Percentiles rank a stretch among this genome's conserved stretches.
These are phyloP conservation scores for Lochmaea crataegi DNA, from an alignment of 2,888 invertebrate genomes.

Conservation along the genomic window DNA sequence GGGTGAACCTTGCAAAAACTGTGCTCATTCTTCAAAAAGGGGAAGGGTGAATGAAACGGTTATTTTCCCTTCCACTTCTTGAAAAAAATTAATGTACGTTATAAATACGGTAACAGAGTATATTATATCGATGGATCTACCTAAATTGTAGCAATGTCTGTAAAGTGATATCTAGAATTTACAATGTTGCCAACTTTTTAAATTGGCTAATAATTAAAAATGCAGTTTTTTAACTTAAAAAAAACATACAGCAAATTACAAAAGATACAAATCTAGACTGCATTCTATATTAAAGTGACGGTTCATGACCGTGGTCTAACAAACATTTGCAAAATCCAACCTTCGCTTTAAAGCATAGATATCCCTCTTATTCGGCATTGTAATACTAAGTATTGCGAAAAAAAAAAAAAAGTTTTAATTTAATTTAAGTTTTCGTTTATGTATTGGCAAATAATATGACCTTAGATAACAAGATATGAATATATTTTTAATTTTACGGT, in stretches of 20 bases:
- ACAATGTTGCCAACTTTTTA: too few relatives aligned
- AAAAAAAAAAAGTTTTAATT: conserved; percentile 11
- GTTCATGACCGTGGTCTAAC: conserved; percentile 5
- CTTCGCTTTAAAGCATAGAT: neutral
- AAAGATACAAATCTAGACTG: neutral
- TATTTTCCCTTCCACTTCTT: too few relatives aligned
- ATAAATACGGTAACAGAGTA: too few relatives aligned
- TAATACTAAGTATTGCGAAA: conserved; percentile 12
- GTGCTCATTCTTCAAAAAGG: too few relatives aligned
- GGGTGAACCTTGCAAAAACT: too few relatives aligned
- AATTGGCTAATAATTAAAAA: too few relatives aligned
- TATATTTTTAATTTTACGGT: conserved; percentile 11
- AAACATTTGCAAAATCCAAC: conserved; percentile 2
- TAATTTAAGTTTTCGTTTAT: conserved; percentile 21
- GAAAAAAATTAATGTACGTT: too few relatives aligned
- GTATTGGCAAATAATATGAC: conserved; percentile 26
- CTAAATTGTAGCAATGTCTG: too few relatives aligned
- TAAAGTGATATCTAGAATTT: too few relatives aligned
- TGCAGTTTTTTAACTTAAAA: neutral
- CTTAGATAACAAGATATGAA: conserved; percentile 22
- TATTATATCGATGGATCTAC: too few relatives aligned
- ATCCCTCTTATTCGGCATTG: conserved; percentile 10
- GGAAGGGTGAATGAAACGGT: too few relatives aligned
- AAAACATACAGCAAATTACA: neutral
- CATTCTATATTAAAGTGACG: neutral